Evolutionary conservation across 2,113 vertebrate genomes (phyloP).

Genomic region (Gavia stellata): DNA sequence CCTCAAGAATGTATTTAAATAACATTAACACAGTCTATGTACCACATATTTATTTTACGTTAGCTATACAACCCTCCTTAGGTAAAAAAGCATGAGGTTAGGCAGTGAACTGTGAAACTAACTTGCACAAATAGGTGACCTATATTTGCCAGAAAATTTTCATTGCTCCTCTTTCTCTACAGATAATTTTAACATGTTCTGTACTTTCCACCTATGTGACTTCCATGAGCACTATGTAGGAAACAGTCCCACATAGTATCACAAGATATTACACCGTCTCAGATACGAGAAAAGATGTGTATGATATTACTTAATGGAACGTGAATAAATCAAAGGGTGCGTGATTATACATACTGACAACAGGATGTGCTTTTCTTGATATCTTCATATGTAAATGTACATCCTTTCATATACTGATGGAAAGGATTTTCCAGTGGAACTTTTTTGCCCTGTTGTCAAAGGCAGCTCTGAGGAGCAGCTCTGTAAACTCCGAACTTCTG

Average conservation of each 20-base stretch:
- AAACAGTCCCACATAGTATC: background rate
- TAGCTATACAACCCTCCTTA: background rate
- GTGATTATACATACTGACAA: background rate
- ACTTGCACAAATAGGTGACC: constrained; percentile 19
- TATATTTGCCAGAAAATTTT: background rate
- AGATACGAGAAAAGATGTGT: background rate
- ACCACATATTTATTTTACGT: background rate
- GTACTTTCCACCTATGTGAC: background rate
- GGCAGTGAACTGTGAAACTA: constrained; percentile 4
- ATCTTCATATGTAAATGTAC: background rate
- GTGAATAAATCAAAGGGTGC: background rate
- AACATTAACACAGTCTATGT: background rate
- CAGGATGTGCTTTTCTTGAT: background rate
- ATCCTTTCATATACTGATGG: background rate
- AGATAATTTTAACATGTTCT: background rate
- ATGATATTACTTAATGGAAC: background rate
- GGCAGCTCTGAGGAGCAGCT: background rate
- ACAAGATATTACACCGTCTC: background rate
- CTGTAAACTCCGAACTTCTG: background rate
- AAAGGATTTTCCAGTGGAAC: background rate
- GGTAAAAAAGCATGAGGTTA: background rate
- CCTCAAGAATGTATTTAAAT: background rate
- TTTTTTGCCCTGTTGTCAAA: background rate
- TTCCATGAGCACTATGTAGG: background rate
- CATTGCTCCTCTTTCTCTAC: background rate